Base-by-base conservation (phyloP, 2,797 vertebrate species). In the Darevskia nairensis region DNA sequence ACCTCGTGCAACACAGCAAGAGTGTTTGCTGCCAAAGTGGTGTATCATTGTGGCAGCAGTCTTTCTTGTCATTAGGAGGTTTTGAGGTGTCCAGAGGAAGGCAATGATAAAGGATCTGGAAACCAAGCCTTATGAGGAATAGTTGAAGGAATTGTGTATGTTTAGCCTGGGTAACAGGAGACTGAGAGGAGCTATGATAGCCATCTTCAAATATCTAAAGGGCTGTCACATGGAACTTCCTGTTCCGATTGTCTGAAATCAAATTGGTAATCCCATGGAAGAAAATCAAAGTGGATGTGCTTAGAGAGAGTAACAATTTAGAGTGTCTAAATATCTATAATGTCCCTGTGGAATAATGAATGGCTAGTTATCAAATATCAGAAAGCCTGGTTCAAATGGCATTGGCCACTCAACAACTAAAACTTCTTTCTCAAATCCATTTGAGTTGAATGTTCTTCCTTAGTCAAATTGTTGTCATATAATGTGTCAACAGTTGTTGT, bases 381-480 rank as follows among this genome's bases (percentile, higher is more conserved):
- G 6, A 59, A 84, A 44, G 1, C 15, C 81, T 39, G 23, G 0
- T 87, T 85, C 39, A 2, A 32, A 71, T 86, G 35, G 74, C 85
- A 21, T 77, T 44, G 2, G 86, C 59, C 32, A 74, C 25, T 50
- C 21, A 27, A 75, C 86, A 75, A 86, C 81, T 41, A 0, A 0
- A 86, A n/a, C n/a, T 7, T 44, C 1, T 0, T 27, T 68, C 84
- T 35, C 10, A 29, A 0, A 79, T 0, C 0, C 25, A 5, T 76
- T 64, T 44, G 68, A 74, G 71, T 81, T 61, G 10, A 41, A 3
- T 19, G 50, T 5, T 35, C 9, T 83, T 89, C 86, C 72, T 21
- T 41, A 64, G 61, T 55, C 61, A 75, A 86, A 91, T 80, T 68
- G 9, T 41, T 82, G 72, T 44, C 80, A 39, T 66, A 17, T 44